Base-by-base conservation (phyloP, 1,140 invertebrate species). In the Parapsyche elsis region DNA sequence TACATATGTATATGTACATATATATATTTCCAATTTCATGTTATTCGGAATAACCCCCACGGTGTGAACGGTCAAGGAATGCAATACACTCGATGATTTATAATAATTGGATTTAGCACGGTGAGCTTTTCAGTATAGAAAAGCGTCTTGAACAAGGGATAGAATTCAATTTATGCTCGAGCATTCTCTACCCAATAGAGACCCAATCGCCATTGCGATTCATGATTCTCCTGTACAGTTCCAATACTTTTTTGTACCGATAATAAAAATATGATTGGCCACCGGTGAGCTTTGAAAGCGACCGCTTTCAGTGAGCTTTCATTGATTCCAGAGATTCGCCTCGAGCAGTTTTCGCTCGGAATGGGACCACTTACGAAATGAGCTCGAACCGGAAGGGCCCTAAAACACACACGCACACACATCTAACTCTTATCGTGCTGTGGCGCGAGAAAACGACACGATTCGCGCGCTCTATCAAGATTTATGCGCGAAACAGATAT, bases 381-480 rank as follows among this genome's bases (percentile, higher is more conserved):
- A 53, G 49, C 16, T 53, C 16, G 49, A 53, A 53, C 10, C 49
- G 49, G 49, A 14, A 53, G 49, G 2, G 16, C 16, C 49, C 49
- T 53, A 16, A 53, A 53, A 12, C 12, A 53, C 49, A 14, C 49
- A 16, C 49, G 12, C 49, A 16, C 16, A 53, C 16, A 12, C 4
- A 53, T 38, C 30, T 38, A 38, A 16, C 49, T 53, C 49, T 53
- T 53, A 53, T 53, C 49, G 49, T 53, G 30, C 30, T 1, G 30
- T 7, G 1, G 30, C 30, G 30, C 7, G 30, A 38, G 16, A 24
- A 30, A 73, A 44, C 21, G 61, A 24, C 49, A 67, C 70, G 78
- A 79, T 57, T 79, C 45, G 23, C 9, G 64, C 14, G 78, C n/a
- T 71, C 53, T 79, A 79, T 79, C 78, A 73, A 79, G 78, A 75